Percentiles rank a stretch among this genome's conserved stretches.
These are phyloP conservation scores for Sinella curviseta DNA, from an alignment of 1,140 invertebrate genomes.

Conservation along the genomic window DNA sequence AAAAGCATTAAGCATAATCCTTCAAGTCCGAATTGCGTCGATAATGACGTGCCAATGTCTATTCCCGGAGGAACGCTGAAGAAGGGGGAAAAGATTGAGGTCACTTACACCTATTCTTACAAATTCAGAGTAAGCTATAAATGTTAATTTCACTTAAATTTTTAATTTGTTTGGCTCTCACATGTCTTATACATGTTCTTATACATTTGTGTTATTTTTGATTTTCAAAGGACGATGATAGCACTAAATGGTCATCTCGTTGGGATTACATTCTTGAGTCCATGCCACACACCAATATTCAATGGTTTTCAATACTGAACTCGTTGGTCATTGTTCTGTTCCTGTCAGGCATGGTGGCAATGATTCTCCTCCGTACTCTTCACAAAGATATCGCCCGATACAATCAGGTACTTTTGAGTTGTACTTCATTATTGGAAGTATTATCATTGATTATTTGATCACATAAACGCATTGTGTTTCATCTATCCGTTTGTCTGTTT, in stretches of 20 bases:
- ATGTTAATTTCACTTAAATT: not conserved
- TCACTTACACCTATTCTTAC: constrained; percentile 87
- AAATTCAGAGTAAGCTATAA: constrained; percentile 72
- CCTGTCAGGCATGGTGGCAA: constrained; percentile 97
- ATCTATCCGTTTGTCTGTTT: constrained; percentile 25
- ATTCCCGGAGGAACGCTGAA: constrained; percentile 63
- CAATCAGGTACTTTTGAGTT: constrained; percentile 82
- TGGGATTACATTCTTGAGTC: constrained; percentile 99
- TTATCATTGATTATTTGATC: not conserved
- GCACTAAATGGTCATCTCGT: constrained; percentile 82
- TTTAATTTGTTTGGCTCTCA: not conserved
- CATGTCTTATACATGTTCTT: not conserved
- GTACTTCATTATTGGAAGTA: constrained; percentile 53
- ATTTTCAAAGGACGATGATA: constrained; percentile 44
- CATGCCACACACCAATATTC: constrained; percentile 97
- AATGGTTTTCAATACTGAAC: constrained; percentile 96
- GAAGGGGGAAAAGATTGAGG: constrained; percentile 62
- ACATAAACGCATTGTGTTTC: constrained; percentile 11
- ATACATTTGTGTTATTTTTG: not conserved
- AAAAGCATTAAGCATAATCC: constrained; percentile 72
- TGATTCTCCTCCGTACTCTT: constrained; percentile 95
- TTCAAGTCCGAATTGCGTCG: constrained; percentile 60
- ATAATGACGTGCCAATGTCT: constrained; percentile 62
- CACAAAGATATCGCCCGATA: constrained; percentile 99
- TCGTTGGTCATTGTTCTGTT: constrained; percentile 86